Evolutionary conservation across 2,113 vertebrate genomes (phyloP).

Genomic region (Propithecus coquereli): DNA sequence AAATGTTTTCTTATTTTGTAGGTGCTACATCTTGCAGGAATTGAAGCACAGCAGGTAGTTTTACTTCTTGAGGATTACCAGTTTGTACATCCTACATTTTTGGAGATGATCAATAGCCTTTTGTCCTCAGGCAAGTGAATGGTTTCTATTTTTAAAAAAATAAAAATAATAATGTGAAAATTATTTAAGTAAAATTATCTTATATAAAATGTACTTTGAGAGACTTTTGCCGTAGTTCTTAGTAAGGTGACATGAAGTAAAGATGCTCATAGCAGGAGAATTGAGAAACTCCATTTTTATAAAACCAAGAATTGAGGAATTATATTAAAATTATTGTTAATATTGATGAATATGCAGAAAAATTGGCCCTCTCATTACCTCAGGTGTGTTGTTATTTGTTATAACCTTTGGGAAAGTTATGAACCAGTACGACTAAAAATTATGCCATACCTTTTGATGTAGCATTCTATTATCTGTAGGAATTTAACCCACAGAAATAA

Average conservation of each 20-base stretch:
- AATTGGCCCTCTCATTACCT: neutral
- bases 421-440: neutral
- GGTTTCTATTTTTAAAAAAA: neutral
- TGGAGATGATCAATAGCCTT: slow-evolving; percentile 98
- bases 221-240: neutral
- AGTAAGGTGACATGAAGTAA: neutral
- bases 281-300: neutral
- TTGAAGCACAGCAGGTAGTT: slow-evolving; percentile 94
- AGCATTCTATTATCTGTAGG: neutral
- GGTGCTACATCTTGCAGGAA: slow-evolving; percentile 93
- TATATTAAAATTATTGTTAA: neutral
- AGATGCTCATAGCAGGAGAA: neutral
- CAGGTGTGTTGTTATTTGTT: neutral
- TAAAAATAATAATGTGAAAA: neutral
- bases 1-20: slow-evolving; percentile 53
- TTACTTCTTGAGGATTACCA: slow-evolving; percentile 96
- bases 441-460: neutral
- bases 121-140: slow-evolving; percentile 91
- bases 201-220: neutral
- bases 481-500: slow-evolving; percentile 11
- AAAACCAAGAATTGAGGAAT: neutral
- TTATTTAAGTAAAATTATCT: neutral
- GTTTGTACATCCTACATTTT: slow-evolving; percentile 91
- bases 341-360: neutral
- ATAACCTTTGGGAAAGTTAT: neutral